Conservation (phyloP, 92 coral and sea anemone species). For the Porites lobata region DNA sequence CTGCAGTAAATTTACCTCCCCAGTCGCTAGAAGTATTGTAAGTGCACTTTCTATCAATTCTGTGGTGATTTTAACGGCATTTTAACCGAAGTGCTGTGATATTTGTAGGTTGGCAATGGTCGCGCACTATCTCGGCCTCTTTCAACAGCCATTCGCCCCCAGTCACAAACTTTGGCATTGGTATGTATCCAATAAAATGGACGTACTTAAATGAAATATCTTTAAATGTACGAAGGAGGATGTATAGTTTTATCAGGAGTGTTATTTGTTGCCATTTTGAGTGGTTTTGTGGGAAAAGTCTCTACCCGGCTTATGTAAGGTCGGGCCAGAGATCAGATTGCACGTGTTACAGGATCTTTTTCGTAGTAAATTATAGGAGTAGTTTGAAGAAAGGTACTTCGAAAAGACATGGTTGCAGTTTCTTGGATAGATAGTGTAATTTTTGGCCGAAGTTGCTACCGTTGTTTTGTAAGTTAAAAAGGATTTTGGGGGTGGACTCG, state of each 20-base stretch:
- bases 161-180: constrained; percentile 92
- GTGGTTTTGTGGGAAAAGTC: constrained; percentile 3
- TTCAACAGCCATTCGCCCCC: constrained; percentile 96
- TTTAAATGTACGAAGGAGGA: background rate
- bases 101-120: constrained; percentile 94
- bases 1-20: constrained; percentile 96
- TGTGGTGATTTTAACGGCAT: background rate
- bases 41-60: constrained; percentile 41
- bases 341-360: constrained; percentile 30
- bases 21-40: constrained; percentile 91
- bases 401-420: background rate
- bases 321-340: constrained; percentile 27
- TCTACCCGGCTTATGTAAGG: constrained; percentile 19
- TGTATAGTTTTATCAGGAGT: background rate
- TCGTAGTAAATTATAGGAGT: background rate
- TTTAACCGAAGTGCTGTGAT: constrained; percentile 9
- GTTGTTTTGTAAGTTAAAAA: background rate
- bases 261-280: background rate
- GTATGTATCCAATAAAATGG: constrained; percentile 60
- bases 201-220: background rate
- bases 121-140: constrained; percentile 90
- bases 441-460: background rate
- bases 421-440: no score
- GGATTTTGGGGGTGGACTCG: constrained; percentile 1
- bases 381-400: background rate